A percentile compares a stretch with the other conserved stretches of the same genome.
phyloP scores from a whole-genome alignment of 53 echinoderm and acorn worm species.

The Temnopleurus reevesii region DNA sequence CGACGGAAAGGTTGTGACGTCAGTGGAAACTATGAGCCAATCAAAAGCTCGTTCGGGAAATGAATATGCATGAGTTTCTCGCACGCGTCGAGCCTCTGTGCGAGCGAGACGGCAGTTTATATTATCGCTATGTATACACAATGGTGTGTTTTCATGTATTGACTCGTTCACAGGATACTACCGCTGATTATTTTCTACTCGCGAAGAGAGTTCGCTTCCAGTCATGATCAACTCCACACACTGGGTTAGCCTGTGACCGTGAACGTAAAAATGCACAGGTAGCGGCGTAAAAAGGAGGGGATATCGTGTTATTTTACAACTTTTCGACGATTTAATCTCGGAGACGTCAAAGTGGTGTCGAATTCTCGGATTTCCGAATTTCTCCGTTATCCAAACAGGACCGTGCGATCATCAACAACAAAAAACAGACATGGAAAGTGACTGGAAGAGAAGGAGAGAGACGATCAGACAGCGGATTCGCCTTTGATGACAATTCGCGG shows the following conservation, averaged over 20 bases:
- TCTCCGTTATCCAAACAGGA: conserved; percentile 44
- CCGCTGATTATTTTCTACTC: no score
- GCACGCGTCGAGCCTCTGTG: conserved; percentile 20
- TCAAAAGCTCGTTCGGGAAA: not conserved
- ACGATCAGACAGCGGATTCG: not conserved
- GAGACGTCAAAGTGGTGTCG: conserved; percentile 30
- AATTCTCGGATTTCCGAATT: conserved; percentile 41
- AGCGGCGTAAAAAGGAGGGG: not conserved
- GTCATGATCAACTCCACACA: not conserved
- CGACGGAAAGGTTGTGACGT: conserved; percentile 15
- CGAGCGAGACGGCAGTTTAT: conserved; percentile 4
- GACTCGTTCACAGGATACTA: not conserved
- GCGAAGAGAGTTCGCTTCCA: not conserved
- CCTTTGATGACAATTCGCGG: not conserved
- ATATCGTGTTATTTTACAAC: not conserved
- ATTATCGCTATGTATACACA: conserved; percentile 27
- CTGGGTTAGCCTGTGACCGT: not conserved
- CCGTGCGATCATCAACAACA: not conserved
- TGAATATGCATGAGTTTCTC: conserved; percentile 9
- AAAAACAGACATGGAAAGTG: conserved; percentile 6
- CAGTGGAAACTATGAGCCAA: not conserved
- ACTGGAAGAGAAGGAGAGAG: not conserved
- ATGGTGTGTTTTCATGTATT: conserved; percentile 36
- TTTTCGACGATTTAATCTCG: not conserved
- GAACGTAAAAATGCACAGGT: conserved; percentile 10